Conservation (phyloP, 2,113 vertebrate genomes). For the Herpetotheres cachinnans region DNA sequence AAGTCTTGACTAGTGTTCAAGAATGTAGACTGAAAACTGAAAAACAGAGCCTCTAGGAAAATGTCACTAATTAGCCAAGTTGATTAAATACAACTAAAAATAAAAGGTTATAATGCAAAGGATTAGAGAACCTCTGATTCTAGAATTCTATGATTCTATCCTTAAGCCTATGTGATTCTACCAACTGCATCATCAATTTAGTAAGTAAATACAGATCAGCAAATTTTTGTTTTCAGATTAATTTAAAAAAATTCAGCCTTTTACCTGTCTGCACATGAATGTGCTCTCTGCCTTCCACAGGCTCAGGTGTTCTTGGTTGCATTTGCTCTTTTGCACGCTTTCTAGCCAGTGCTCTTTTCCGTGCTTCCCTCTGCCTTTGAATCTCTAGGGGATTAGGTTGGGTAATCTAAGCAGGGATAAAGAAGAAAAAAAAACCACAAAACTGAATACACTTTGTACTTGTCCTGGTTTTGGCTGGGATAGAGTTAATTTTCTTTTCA, state of each 20-base stretch:
- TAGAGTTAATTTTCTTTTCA: too few species aligned
- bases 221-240: background rate
- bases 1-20: background rate
- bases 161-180: background rate
- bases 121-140: background rate
- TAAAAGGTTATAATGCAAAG: background rate
- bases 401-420: constrained; percentile 52
- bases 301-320: constrained; percentile 69
- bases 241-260: background rate
- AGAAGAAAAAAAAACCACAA: background rate
- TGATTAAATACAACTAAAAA: background rate
- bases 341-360: constrained; percentile 66
- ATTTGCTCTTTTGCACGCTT: constrained; percentile 69
- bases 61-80: background rate
- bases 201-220: background rate
- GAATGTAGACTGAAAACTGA: background rate
- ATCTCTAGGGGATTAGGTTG: constrained; percentile 69
- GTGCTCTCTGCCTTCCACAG: constrained; percentile 81
- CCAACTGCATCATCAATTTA: background rate
- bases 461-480: too few species aligned
- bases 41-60: background rate
- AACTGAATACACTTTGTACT: background rate
- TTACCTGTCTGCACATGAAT: constrained; percentile 89
- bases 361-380: constrained; percentile 70
- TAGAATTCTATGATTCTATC: background rate